These are phyloP conservation scores for Listrodromus nycthemerus DNA, from an alignment of 2,888 invertebrate species.

Conservation along the genomic window DNA sequence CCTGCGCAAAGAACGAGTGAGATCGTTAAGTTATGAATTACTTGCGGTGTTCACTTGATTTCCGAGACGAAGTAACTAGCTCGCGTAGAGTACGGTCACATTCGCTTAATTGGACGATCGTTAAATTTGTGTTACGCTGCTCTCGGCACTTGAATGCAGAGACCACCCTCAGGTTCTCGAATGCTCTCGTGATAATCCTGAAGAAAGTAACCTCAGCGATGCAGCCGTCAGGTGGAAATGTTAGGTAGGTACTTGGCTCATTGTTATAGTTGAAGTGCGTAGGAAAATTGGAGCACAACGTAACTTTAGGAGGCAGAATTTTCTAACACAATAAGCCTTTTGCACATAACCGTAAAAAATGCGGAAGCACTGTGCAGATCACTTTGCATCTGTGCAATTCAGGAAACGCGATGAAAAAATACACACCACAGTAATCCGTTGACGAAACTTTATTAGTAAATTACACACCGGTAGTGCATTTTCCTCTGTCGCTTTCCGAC, in stretches of 20 bases:
- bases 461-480: constrained; percentile 6
- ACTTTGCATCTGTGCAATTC: neutral
- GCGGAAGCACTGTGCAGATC: neutral
- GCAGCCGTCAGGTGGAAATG: constrained; percentile 70
- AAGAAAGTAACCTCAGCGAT: constrained; percentile 17
- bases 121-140: constrained; percentile 23
- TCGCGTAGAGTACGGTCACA: neutral
- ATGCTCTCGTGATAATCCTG: constrained; percentile 1
- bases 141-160: neutral
- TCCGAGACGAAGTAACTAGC: neutral
- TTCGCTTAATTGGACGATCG: constrained; percentile 21
- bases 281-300: constrained; percentile 53
- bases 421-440: neutral
- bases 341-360: neutral
- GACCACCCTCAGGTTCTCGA: constrained; percentile 21
- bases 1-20: constrained; percentile 2
- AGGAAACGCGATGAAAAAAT: neutral
- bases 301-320: constrained; percentile 11
- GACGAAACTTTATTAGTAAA: constrained; percentile 1
- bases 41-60: neutral
- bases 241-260: constrained; percentile 77
- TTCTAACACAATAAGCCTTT: neutral
- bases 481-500: neutral
- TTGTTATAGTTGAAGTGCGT: constrained; percentile 71
- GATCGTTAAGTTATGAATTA: constrained; percentile 45